phyloP scores from a whole-genome alignment of 2,797 vertebrate genomes.

The Tragopan temminckii region DNA sequence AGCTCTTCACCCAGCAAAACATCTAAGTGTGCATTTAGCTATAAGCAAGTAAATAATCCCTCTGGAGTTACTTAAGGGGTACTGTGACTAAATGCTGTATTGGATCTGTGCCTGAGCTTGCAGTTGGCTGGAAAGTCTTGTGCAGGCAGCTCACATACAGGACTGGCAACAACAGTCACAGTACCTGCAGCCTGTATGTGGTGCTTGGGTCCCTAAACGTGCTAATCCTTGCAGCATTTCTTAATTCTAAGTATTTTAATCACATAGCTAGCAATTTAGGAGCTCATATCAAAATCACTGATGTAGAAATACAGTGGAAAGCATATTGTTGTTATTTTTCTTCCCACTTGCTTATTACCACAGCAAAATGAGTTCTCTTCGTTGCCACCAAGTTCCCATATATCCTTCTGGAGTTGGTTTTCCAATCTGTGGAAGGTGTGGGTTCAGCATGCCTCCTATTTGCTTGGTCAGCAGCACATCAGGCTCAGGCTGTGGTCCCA shows the following conservation, averaged over 20 bases:
- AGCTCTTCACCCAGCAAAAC: neutral
- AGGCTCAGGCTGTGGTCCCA: neutral
- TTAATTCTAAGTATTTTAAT: neutral
- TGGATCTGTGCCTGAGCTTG: neutral
- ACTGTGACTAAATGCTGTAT: neutral
- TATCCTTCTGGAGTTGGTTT: neutral
- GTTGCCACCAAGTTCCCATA: fast-evolving
- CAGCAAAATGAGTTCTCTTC: neutral
- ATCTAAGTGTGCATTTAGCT: neutral
- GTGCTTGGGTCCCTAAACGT: neutral
- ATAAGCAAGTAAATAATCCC: neutral
- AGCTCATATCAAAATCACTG: neutral
- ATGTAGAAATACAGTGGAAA: neutral
- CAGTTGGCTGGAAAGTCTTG: neutral
- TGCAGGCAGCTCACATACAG: neutral
- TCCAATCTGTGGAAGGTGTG: neutral
- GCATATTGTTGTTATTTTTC: neutral
- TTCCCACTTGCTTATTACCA: neutral
- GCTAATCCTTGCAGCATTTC: neutral
- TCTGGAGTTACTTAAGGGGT: neutral
- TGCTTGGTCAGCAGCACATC: neutral
- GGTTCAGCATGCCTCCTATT: neutral
- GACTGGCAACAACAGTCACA: fast-evolving
- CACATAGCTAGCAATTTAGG: neutral
- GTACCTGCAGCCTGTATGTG: fast-evolving